Conservation (phyloP, 2,113 vertebrate species). For the Myocastor coypus region DNA sequence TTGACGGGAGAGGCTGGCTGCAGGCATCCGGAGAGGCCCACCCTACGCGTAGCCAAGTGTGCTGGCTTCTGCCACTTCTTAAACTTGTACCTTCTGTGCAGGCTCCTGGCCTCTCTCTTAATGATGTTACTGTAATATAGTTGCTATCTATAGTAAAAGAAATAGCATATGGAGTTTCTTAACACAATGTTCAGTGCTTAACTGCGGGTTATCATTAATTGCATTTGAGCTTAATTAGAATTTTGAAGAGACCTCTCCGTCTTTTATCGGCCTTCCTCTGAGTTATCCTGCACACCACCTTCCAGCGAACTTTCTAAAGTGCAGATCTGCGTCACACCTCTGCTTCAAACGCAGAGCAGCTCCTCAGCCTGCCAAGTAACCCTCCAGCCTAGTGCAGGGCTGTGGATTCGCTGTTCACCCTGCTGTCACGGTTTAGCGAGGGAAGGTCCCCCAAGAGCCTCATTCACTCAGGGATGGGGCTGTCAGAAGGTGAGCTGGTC, state of each 20-base stretch:
- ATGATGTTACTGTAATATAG: background rate
- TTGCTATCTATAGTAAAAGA: background rate
- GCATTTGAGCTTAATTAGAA: constrained; percentile 47
- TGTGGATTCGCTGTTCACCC: background rate
- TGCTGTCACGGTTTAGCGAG: background rate
- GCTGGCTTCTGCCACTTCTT: background rate
- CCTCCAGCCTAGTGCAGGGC: background rate
- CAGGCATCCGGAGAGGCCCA: background rate
- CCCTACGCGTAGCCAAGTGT: fast-evolving
- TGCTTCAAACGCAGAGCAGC: background rate
- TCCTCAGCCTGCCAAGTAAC: background rate
- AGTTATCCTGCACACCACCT: background rate
- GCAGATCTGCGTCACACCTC: background rate
- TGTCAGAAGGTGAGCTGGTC: background rate
- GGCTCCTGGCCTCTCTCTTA: background rate
- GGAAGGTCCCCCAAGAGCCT: background rate
- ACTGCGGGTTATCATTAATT: constrained; percentile 21
- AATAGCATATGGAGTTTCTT: constrained; percentile 2
- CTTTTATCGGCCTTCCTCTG: background rate
- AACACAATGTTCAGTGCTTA: background rate
- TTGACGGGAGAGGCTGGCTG: background rate
- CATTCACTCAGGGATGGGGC: background rate
- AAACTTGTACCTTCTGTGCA: background rate
- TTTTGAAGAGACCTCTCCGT: constrained; percentile 26
- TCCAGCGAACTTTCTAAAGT: constrained; percentile 38